Evolutionary conservation across 2,797 vertebrate genomes (phyloP).

Genomic region (Ctenopoma kingsleyae): DNA sequence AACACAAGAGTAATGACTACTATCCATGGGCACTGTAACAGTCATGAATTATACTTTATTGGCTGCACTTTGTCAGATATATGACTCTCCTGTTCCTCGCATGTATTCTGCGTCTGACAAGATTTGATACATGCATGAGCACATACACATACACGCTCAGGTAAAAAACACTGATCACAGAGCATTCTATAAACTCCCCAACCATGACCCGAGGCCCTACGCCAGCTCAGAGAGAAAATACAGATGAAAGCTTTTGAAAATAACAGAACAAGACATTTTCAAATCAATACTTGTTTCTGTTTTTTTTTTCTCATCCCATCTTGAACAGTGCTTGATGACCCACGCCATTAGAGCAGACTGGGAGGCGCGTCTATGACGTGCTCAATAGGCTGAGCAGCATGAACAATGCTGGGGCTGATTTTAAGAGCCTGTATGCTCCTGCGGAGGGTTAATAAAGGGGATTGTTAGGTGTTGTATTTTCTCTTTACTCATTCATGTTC

Average conservation of each 20-base stretch:
- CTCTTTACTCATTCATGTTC: conserved; percentile 75
- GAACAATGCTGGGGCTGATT: conserved; percentile 74
- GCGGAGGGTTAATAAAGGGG: conserved; percentile 75
- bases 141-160: conserved; percentile 19
- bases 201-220: conserved; percentile 64
- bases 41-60: conserved; percentile 84
- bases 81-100: conserved; percentile 74
- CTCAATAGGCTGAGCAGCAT: conserved; percentile 37
- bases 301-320: conserved; percentile 45
- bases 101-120: conserved; percentile 72
- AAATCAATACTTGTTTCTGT: conserved; percentile 78
- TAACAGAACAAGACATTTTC: conserved; percentile 81
- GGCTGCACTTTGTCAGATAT: conserved; percentile 79
- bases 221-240: conserved; percentile 41
- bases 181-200: conserved; percentile 68
- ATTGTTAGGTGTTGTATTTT: conserved; percentile 74
- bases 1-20: conserved; percentile 82
- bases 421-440: conserved; percentile 62
- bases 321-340: conserved; percentile 77
- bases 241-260: conserved; percentile 76
- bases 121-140: conserved; percentile 71
- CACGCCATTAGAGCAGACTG: conserved; percentile 66
- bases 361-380: conserved; percentile 40
- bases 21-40: conserved; percentile 77
- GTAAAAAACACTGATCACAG: conserved; percentile 54